phyloP scores from a whole-genome alignment of 1,140 invertebrate species.

The Carposina sasakii region DNA sequence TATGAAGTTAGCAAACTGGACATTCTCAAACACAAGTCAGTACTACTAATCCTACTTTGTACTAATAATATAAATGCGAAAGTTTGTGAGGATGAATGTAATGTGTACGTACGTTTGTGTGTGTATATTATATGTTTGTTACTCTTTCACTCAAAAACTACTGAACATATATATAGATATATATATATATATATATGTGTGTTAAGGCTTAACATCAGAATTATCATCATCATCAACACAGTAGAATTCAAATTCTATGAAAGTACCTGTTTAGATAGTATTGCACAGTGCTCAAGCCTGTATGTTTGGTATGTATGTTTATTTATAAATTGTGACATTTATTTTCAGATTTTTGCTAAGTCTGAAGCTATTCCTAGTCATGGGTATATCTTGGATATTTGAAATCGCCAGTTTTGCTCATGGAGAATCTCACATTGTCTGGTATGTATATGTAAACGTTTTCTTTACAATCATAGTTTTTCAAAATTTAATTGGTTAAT shows the following conservation, averaged over 20 bases:
- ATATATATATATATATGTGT: no score
- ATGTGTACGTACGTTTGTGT: no score
- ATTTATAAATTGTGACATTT: slow-evolving; percentile 17
- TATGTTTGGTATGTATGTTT: no score
- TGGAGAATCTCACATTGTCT: slow-evolving; percentile 53
- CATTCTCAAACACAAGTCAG: slow-evolving; percentile 73
- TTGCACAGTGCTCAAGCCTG: no score
- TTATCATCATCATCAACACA: no score
- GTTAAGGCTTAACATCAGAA: no score
- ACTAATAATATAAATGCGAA: background rate
- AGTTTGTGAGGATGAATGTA: no score
- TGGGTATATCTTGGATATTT: slow-evolving; percentile 83
- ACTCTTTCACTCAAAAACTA: slow-evolving; percentile 1
- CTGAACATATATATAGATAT: background rate
- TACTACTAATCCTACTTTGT: background rate
- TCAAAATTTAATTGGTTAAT: no score
- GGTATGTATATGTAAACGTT: slow-evolving; percentile 57
- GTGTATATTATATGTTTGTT: no score
- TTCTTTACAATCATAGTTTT: no score
- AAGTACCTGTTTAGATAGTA: no score
- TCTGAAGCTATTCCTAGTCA: slow-evolving; percentile 79
- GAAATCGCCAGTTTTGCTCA: slow-evolving; percentile 73
- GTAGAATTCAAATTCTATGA: no score
- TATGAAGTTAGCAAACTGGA: slow-evolving; percentile 71
- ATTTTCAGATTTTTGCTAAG: slow-evolving; percentile 76